Base-by-base conservation (phyloP, 2,113 vertebrate genomes). In the Thryonomys swinderianus region DNA sequence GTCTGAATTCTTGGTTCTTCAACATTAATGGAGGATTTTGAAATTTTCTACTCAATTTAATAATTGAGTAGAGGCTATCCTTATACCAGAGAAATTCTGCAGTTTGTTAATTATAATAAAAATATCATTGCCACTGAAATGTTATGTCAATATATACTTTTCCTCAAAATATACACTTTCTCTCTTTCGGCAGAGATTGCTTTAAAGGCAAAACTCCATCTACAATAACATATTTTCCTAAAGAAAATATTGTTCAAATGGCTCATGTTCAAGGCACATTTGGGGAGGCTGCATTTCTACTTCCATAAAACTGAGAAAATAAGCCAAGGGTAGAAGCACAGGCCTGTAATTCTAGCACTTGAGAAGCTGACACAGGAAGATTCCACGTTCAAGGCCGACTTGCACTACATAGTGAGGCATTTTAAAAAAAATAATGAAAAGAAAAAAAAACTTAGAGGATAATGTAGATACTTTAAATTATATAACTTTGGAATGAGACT, bases 151-250 rank as follows among this genome's bases (percentile, higher is more conserved):
- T 48, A 87, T 14, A 51, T 51, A 8, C 34, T 61, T 74, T 61
- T 32, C 27, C 23, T 80, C 7, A 3, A 95, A 74, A 88, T 37
- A 90, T 16, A 71, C 66, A 87, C 25, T 4, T 21, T 20, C 69
- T 37, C 2, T 92, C 74, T 87, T 88, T 95, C 16, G 79, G 62
- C 18, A 74, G 85, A 93, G 37, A 32, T 91, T 78, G 23, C 2
- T 91, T 17, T 88, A 91, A 67, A 89, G 45, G 30, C 45, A 80
- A 92, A 97, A 95, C 16, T 85, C 13, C 32, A 91, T 81, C 25
- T 76, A 83, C 30, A 1, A 53, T 0, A 90, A 53, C 7, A 32
- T 51, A 82, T 81, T 51, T 83, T 67, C 61, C 73, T 37, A 27
- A 17, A 13, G 76, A 51, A 83, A 89, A 69, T 83, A 55, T 32